Evolutionary conservation across 2,797 vertebrate species (phyloP), one percentile per base, ranked within the genome.

Genomic region (Miichthys miiuy): DNA sequence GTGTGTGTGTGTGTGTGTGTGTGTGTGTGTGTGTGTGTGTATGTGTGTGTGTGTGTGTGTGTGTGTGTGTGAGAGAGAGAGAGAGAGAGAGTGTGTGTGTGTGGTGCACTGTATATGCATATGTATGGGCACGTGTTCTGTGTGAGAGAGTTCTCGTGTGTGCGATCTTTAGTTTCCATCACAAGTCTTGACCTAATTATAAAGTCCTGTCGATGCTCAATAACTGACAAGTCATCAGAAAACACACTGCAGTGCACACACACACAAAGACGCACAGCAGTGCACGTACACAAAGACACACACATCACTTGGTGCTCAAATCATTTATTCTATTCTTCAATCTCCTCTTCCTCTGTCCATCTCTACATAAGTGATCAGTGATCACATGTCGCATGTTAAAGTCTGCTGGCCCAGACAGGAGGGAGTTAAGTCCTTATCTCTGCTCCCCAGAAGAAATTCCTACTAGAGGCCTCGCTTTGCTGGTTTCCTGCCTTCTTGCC

Each of bases 401-500:
- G 69, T 90, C 81, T 30, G 80, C 82, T 56, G 62, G 87, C 80
- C 91, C 93, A 94, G 95, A 93, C 93, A 95, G 92, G 94, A 95
- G 94, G 93, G 96, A 94, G 96, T 97, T 96, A 97, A 96, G 93
- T 95, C 91, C 97, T 97, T 98, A 98, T 98, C 97, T 97, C 90
- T 92, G 92, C 93, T 94, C 95, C 96, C 94, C 97, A 98, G 97
- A 97, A 96, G 95, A 96, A 96, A 97, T 97, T 97, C 96, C 96
- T 95, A 95, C 95, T 95, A 93, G 96, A 96, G 96, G 95, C 96
- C 96, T 95, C 95, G 95, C 96, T 96, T 96, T 88, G 68, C 95
- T 96, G 95, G 95, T 96, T 98, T 98, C 97, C 97, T 97, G 96
- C 96, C 96, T 96, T 96, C 96, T 96, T 97, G 96, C 96, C 96